These are phyloP conservation scores for Nomia melanderi DNA, from an alignment of 1,140 invertebrate genomes.

Conservation along the genomic window DNA sequence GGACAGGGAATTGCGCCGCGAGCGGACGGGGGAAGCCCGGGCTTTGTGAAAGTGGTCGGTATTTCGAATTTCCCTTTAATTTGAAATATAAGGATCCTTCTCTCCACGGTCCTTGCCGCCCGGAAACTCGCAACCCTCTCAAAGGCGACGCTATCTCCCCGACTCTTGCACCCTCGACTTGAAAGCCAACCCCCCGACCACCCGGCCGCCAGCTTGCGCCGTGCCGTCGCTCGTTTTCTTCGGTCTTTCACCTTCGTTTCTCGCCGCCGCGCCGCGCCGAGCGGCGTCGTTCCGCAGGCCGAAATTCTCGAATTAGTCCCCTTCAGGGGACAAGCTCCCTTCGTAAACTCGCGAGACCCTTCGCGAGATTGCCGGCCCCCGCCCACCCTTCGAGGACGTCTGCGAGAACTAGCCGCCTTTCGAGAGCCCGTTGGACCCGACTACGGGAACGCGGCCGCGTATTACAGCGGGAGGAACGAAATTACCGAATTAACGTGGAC, in stretches of 20 bases:
- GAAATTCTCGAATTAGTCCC: constrained; percentile 58
- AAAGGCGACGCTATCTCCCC: constrained; percentile 54
- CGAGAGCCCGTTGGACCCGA: constrained; percentile 21
- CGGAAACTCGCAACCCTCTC: constrained; percentile 58
- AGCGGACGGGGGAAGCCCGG: neutral
- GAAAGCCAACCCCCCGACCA: constrained; percentile 6
- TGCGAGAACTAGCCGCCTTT: constrained; percentile 33
- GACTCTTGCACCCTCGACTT: constrained; percentile 55
- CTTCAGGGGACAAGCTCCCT: constrained; percentile 37
- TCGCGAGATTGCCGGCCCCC: constrained; percentile 44
- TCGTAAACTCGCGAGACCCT: constrained; percentile 31
- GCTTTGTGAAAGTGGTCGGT: constrained; percentile 68
- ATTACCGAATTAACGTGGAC: neutral
- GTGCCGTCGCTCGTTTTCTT: constrained; percentile 38
- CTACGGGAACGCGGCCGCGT: constrained; percentile 18
- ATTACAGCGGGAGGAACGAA: neutral
- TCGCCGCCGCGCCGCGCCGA: too few relatives aligned
- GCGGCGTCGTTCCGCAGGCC: constrained; percentile 6
- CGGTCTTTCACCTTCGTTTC: constrained; percentile 47
- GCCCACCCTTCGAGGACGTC: constrained; percentile 32
- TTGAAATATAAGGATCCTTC: constrained; percentile 73
- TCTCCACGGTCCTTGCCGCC: constrained; percentile 38
- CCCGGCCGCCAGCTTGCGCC: neutral
- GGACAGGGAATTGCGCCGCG: constrained; percentile 49
- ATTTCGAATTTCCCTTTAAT: constrained; percentile 76